Evolutionary conservation across 2,888 invertebrate genomes (phyloP).

Genomic region (Orchesella flavescens): DNA sequence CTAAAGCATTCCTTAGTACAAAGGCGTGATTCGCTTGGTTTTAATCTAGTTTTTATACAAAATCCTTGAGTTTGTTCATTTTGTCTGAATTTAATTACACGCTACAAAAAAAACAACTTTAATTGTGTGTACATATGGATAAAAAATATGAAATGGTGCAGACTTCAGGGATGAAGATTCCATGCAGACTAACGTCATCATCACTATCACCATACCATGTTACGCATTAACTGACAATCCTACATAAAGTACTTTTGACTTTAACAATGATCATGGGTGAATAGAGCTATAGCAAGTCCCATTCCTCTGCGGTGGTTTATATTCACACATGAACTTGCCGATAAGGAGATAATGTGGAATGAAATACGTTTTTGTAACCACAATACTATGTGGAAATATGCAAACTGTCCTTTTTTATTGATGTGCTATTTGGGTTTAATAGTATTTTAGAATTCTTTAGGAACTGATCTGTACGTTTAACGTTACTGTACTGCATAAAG

Average conservation of each 20-base stretch:
- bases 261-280: not conserved
- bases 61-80: constrained; percentile 35
- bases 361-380: too few relatives aligned
- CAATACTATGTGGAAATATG: too few relatives aligned
- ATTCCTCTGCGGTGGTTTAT: too few relatives aligned
- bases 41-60: constrained; percentile 40
- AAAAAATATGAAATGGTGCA: not conserved
- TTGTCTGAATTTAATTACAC: constrained; percentile 30
- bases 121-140: not conserved
- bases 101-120: constrained; percentile 13
- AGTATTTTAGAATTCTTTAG: too few relatives aligned
- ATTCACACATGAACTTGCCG: too few relatives aligned
- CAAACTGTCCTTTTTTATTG: too few relatives aligned
- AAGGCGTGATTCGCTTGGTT: not conserved
- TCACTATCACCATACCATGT: not conserved
- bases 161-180: not conserved
- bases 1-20: not conserved
- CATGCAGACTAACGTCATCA: not conserved
- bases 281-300: too few relatives aligned
- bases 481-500: too few relatives aligned
- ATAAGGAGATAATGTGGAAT: too few relatives aligned
- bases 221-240: not conserved
- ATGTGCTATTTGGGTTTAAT: too few relatives aligned
- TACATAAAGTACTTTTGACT: too few relatives aligned
- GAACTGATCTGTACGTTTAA: too few relatives aligned